phyloP scores from a whole-genome alignment of 2,797 vertebrate genomes.

The Atherinosoma microstoma region DNA sequence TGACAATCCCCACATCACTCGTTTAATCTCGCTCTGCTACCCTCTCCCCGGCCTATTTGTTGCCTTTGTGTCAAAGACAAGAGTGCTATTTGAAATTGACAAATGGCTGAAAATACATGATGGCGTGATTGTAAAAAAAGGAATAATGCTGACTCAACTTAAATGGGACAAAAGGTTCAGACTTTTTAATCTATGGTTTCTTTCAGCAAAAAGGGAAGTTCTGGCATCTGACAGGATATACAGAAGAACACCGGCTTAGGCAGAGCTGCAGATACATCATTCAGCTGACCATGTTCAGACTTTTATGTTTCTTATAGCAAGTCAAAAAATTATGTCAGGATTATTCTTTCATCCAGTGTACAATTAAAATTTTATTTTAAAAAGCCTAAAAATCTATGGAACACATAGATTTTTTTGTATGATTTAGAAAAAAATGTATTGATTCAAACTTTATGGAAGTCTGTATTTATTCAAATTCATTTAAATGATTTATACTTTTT shows the following conservation, averaged over 20 bases:
- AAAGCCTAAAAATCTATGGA: background rate
- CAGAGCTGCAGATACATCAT: constrained; percentile 42
- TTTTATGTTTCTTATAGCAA: constrained; percentile 59
- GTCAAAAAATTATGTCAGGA: constrained; percentile 46
- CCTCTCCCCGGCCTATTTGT: constrained; percentile 23
- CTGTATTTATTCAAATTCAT: too few relatives aligned
- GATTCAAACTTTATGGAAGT: too few relatives aligned
- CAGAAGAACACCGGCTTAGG: constrained; percentile 43
- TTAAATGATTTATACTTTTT: too few relatives aligned
- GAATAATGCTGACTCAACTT: constrained; percentile 67
- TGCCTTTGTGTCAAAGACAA: constrained; percentile 69
- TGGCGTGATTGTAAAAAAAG: constrained; percentile 41
- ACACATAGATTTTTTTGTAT: background rate
- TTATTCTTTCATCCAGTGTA: constrained; percentile 43
- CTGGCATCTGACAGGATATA: constrained; percentile 26
- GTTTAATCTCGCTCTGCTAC: constrained; percentile 39
- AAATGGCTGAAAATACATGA: constrained; percentile 74
- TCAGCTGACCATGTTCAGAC: constrained; percentile 42
- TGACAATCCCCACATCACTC: constrained; percentile 58
- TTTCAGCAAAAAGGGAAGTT: background rate
- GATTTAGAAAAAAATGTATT: background rate
- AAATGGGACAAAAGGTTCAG: constrained; percentile 69
- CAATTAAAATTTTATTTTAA: background rate
- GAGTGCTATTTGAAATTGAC: constrained; percentile 58
- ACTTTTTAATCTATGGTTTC: constrained; percentile 61